Evolutionary conservation across 23 tunicate species (phyloP).

Genomic region (Oikopleura dioica): DNA sequence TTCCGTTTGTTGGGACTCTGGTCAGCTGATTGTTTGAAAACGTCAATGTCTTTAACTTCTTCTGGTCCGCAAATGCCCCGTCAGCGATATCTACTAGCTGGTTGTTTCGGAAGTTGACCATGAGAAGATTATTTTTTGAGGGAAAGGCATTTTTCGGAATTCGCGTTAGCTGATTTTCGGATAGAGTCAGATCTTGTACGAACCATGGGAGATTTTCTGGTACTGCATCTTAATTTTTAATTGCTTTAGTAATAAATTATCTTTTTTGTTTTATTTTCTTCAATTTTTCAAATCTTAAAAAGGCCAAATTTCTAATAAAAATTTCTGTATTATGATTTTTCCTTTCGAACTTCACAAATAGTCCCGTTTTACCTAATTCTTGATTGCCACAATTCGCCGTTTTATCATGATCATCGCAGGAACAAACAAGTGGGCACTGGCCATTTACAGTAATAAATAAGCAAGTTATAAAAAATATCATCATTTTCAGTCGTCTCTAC

Average conservation of each 20-base stretch:
- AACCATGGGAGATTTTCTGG: slow-evolving; percentile 12
- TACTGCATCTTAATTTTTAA: background rate
- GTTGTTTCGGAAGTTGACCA: background rate
- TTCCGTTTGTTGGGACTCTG: background rate
- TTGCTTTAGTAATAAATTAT: too few relatives aligned
- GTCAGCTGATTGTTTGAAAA: background rate
- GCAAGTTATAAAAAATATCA: too few relatives aligned
- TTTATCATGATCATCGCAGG: slow-evolving; percentile 8
- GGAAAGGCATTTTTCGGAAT: slow-evolving; percentile 11
- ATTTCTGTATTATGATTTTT: too few relatives aligned
- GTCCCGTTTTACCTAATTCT: too few relatives aligned
- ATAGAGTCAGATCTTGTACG: background rate
- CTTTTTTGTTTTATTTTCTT: too few relatives aligned
- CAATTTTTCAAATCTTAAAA: too few relatives aligned
- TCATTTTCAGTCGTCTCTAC: too few relatives aligned
- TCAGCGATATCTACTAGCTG: background rate
- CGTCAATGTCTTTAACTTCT: background rate
- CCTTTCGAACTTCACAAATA: too few relatives aligned
- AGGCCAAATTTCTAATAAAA: too few relatives aligned
- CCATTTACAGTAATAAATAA: too few relatives aligned
- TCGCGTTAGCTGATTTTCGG: background rate
- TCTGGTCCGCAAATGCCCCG: background rate
- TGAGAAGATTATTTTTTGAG: background rate
- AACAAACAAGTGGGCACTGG: slow-evolving; percentile 2
- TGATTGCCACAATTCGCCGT: background rate